Evolutionary conservation across 2,888 invertebrate species (phyloP).

Genomic region (Scaptomyza caliginosa): DNA sequence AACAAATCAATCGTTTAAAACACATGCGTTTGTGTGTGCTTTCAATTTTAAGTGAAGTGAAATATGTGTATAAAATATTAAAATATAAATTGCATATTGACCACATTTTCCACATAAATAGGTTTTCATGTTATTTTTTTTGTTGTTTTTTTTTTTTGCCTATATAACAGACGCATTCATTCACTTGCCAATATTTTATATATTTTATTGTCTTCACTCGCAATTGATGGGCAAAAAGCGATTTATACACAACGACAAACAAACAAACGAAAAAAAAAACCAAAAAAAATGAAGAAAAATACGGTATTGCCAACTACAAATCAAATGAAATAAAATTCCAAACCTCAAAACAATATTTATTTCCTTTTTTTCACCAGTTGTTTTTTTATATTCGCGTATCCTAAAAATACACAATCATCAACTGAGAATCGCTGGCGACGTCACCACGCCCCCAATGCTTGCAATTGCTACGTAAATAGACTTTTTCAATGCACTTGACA

Average conservation of each 20-base stretch:
- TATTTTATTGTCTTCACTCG: neutral
- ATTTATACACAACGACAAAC: slow-evolving; percentile 1
- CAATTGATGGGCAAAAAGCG: slow-evolving; percentile 1
- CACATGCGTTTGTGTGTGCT: slow-evolving; percentile 4
- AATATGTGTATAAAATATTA: slow-evolving; percentile 25
- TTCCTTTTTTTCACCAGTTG: neutral
- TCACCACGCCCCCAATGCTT: slow-evolving; percentile 16
- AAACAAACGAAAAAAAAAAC: too few relatives aligned
- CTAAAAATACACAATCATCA: slow-evolving; percentile 31
- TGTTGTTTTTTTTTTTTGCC: too few relatives aligned
- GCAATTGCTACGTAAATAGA: slow-evolving; percentile 78
- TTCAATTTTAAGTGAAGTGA: slow-evolving; percentile 15
- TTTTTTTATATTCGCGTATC: neutral
- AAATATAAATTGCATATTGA: slow-evolving; percentile 51
- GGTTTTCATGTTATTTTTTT: slow-evolving; percentile 5
- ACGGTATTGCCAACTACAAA: slow-evolving; percentile 16
- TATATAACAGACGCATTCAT: neutral
- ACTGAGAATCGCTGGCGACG: slow-evolving; percentile 29
- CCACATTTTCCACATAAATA: slow-evolving; percentile 61
- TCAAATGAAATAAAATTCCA: slow-evolving; percentile 40
- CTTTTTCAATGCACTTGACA: slow-evolving; percentile 80
- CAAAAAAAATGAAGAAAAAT: too few relatives aligned
- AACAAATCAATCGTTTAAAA: slow-evolving; percentile 8
- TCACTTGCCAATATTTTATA: slow-evolving; percentile 5
- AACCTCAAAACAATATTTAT: slow-evolving; percentile 52